Conservation (phyloP, 1,140 invertebrate genomes). For the Aricia agestis region DNA sequence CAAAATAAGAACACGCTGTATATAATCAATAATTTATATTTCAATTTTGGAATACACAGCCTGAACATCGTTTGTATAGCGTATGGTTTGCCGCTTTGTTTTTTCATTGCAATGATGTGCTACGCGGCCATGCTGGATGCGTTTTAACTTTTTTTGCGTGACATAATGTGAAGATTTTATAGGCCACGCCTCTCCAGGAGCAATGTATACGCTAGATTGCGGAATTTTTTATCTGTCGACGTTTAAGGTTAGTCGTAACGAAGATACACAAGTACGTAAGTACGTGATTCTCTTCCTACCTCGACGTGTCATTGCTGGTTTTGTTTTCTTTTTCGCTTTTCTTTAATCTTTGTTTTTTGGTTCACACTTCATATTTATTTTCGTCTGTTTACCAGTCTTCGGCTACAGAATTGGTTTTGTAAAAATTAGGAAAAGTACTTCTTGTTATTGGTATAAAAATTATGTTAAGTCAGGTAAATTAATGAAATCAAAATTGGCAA, state of each 20-base stretch:
- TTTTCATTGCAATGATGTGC: slow-evolving; percentile 54
- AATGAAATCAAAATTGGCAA: not conserved
- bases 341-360: slow-evolving; percentile 35
- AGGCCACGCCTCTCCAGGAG: slow-evolving; percentile 12
- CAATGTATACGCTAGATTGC: slow-evolving; percentile 16
- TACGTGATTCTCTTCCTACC: slow-evolving; percentile 39
- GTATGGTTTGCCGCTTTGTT: slow-evolving; percentile 57
- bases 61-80: slow-evolving; percentile 17
- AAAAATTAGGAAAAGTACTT: not conserved
- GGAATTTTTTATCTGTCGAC: slow-evolving; percentile 20
- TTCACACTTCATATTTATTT: not conserved
- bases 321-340: slow-evolving; percentile 34
- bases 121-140: slow-evolving; percentile 34
- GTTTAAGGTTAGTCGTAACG: slow-evolving; percentile 15
- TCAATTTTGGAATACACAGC: slow-evolving; percentile 20
- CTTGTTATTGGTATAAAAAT: not conserved
- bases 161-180: slow-evolving; percentile 28
- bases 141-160: slow-evolving; percentile 41
- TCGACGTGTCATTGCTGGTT: slow-evolving; percentile 32
- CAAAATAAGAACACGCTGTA: slow-evolving; percentile 15
- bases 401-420: not conserved
- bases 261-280: slow-evolving; percentile 72
- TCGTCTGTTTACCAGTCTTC: not conserved
- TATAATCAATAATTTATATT: slow-evolving; percentile 23
- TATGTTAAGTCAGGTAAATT: too few species aligned